A percentile compares a stretch with the other conserved stretches of the same genome.
phyloP scores from a whole-genome alignment of 2,113 vertebrate genomes.

The Zosterops japonicus region DNA sequence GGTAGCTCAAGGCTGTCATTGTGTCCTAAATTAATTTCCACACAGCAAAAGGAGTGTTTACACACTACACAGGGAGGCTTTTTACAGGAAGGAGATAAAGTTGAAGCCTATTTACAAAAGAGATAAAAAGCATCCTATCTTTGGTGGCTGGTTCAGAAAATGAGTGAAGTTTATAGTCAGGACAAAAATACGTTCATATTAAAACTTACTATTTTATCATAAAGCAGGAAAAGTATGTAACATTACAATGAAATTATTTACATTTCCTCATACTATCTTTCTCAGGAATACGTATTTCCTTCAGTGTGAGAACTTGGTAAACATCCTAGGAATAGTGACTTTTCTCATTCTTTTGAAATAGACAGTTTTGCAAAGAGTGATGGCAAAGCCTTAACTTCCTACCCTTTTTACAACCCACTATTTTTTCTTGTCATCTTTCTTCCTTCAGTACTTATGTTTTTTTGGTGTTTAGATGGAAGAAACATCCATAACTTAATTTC shows the following conservation, averaged over 20 bases:
- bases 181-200: background rate
- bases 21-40: background rate
- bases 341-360: background rate
- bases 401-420: fast-evolving
- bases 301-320: background rate
- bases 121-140: background rate
- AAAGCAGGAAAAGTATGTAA: background rate
- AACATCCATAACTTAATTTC: background rate
- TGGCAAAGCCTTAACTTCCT: background rate
- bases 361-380: background rate
- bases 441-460: background rate
- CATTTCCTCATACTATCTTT: background rate
- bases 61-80: background rate
- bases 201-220: background rate
- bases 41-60: background rate
- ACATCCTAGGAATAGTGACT: background rate
- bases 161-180: background rate
- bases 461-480: background rate
- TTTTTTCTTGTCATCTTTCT: background rate
- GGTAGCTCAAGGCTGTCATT: background rate
- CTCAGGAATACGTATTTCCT: background rate
- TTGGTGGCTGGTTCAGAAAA: background rate
- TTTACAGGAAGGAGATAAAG: background rate
- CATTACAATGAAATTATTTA: background rate
- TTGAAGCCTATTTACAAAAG: background rate